A percentile compares a stretch with the other conserved stretches of the same genome.
Conservation (phyloP, 2,113 vertebrate species). For the Grantiella picta region DNA sequence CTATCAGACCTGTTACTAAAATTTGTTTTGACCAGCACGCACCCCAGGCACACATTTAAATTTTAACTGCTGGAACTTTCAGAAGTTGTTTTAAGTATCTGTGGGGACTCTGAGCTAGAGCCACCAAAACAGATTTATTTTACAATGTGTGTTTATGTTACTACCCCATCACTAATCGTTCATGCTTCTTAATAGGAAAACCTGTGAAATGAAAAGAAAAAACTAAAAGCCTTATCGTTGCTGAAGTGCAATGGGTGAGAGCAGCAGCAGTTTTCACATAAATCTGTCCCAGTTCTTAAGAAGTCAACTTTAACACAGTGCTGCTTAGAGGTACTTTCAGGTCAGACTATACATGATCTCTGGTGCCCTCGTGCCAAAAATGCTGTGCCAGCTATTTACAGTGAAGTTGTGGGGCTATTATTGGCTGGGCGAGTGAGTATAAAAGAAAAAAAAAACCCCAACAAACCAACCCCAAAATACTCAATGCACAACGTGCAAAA, state of each 20-base stretch:
- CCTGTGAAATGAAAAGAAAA: background rate
- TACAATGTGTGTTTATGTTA: background rate
- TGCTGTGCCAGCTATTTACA: background rate
- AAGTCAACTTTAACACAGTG: background rate
- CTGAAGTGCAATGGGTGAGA: background rate
- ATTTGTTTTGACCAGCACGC: background rate
- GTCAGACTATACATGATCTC: background rate
- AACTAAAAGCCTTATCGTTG: background rate
- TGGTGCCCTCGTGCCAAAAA: background rate
- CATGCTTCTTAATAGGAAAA: background rate
- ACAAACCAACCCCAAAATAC: background rate
- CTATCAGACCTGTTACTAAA: background rate
- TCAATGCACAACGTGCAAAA: background rate
- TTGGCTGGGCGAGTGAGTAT: background rate
- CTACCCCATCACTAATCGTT: background rate
- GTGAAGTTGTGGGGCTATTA: background rate
- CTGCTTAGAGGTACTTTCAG: background rate
- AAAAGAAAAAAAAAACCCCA: background rate
- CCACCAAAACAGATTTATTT: background rate
- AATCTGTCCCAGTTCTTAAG: background rate
- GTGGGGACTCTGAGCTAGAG: background rate
- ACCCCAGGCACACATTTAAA: background rate
- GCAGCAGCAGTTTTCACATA: background rate
- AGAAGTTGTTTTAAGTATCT: background rate
- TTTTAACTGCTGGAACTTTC: background rate